These are phyloP conservation scores for Cossypha niveicapilla DNA, from an alignment of 2,797 vertebrate genomes.

Conservation along the genomic window DNA sequence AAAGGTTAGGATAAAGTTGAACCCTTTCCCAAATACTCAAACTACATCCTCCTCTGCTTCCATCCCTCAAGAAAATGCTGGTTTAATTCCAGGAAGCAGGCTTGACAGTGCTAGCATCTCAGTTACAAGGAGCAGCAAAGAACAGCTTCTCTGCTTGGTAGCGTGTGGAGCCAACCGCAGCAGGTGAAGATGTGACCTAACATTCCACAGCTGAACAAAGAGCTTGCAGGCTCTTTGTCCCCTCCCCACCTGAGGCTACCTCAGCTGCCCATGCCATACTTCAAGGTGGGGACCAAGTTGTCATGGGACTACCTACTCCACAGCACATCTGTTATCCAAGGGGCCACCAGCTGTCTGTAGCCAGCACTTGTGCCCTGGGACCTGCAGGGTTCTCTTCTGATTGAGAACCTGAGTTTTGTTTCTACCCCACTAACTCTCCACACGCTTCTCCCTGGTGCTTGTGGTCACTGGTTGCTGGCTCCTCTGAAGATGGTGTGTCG, in stretches of 20 bases:
- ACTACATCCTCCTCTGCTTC: neutral
- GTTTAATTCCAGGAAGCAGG: neutral
- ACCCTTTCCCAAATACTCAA: neutral
- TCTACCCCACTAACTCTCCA: conserved; percentile 71
- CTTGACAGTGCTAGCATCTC: neutral
- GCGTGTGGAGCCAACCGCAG: neutral
- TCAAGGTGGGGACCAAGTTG: neutral
- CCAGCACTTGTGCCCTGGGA: neutral
- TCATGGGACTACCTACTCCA: neutral
- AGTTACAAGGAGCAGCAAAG: neutral
- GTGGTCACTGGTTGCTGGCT: conserved; percentile 58
- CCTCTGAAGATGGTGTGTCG: conserved; percentile 68
- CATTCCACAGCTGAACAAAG: neutral
- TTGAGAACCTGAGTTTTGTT: conserved; percentile 54
- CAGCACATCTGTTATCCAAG: neutral
- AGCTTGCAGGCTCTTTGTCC: neutral
- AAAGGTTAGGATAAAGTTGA: neutral
- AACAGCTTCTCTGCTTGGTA: neutral
- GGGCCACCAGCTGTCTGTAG: neutral
- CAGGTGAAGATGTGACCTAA: neutral
- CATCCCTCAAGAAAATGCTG: neutral
- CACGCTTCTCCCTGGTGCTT: conserved; percentile 68
- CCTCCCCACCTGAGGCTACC: neutral
- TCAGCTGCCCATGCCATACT: neutral
- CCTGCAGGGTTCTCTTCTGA: neutral